Percentiles rank a stretch among this genome's conserved stretches.
Evolutionary conservation across 1,140 invertebrate species (phyloP).

Genomic region (Sitophilus oryzae): DNA sequence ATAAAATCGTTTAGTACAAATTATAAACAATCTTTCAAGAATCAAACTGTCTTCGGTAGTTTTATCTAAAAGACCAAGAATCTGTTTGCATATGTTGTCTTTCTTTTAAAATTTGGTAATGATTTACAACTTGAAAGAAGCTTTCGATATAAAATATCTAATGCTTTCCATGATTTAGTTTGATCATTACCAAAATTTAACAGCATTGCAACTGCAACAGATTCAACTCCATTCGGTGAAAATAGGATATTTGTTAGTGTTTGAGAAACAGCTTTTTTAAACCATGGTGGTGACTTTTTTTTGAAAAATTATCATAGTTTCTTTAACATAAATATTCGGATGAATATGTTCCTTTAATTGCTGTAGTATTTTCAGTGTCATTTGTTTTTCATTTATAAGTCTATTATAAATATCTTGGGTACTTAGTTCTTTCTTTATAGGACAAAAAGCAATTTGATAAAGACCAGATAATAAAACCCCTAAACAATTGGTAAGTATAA

Average conservation of each 20-base stretch:
- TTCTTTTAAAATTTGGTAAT: slow-evolving; percentile 49
- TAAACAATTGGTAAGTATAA: slow-evolving; percentile 47
- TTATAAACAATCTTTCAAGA: slow-evolving; percentile 20
- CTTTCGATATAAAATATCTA: slow-evolving; percentile 59
- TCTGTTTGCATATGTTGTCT: slow-evolving; percentile 51
- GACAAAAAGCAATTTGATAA: slow-evolving; percentile 64
- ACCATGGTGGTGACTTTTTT: slow-evolving; percentile 56
- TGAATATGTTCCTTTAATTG: slow-evolving; percentile 53
- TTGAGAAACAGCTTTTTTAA: slow-evolving; percentile 54
- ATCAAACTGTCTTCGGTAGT: slow-evolving; percentile 30
- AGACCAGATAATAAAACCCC: slow-evolving; percentile 57
- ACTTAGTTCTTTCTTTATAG: slow-evolving; percentile 56
- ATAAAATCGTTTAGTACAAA: slow-evolving; percentile 50
- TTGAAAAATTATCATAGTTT: slow-evolving; percentile 60
- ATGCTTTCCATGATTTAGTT: slow-evolving; percentile 57
- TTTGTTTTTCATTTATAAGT: slow-evolving; percentile 48
- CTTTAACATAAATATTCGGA: slow-evolving; percentile 57
- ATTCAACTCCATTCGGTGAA: slow-evolving; percentile 53
- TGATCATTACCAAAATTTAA: slow-evolving; percentile 49
- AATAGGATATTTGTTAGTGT: slow-evolving; percentile 54
- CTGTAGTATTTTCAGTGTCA: slow-evolving; percentile 50
- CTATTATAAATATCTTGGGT: slow-evolving; percentile 50
- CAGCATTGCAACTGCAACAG: slow-evolving; percentile 57
- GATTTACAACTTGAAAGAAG: slow-evolving; percentile 51
- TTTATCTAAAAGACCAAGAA: slow-evolving; percentile 46